Evolutionary conservation across 2,797 vertebrate genomes (phyloP), one percentile per base, ranked within the genome.

Genomic region (Vespertilio murinus): DNA sequence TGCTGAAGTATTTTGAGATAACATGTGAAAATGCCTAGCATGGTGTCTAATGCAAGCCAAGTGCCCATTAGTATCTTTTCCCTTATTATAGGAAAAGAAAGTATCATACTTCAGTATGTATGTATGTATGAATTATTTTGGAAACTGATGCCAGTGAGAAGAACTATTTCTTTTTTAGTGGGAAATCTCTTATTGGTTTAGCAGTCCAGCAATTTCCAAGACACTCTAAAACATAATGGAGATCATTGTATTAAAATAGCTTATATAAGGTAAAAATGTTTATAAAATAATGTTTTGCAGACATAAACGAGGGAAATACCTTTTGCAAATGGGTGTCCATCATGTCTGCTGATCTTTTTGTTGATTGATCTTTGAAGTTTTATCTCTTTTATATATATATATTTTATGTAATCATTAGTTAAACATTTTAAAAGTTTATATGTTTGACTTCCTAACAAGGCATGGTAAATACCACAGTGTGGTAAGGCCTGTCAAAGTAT

Each of bases 121-220:
- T 12, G 33, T 75, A 23, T 91, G 38, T 13, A 56, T 12, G 33
- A 64, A 79, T 75, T 87, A 95, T 87, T 95, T 88, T 90, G 49
- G 64, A 82, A 61, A 75, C 28, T 77, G 25, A 70, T 73, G 25
- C 40, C 54, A 80, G 16, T 69, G 56, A 91, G 17, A 83, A 33
- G 30, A 74, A 54, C 56, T 40, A 23, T 90, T 81, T 92, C 25
- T 65, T 84, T 90, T 86, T 18, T 93, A 47, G 38, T 88, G 74
- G 86, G 40, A 87, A 73, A 89, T 95, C 20, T 90, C 17, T 61
- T 88, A 73, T 11, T 84, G 30, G 61, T 94, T 95, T 84, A 92
- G 52, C 47, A 94, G 71, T 75, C 35, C 16, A 69, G 67, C 4
- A 85, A 17, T 92, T 30, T 83, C 9, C 12, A 88, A 67, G 75